Base-by-base conservation (phyloP, 2,113 vertebrate species). In the Erythrocercus mccallii region DNA sequence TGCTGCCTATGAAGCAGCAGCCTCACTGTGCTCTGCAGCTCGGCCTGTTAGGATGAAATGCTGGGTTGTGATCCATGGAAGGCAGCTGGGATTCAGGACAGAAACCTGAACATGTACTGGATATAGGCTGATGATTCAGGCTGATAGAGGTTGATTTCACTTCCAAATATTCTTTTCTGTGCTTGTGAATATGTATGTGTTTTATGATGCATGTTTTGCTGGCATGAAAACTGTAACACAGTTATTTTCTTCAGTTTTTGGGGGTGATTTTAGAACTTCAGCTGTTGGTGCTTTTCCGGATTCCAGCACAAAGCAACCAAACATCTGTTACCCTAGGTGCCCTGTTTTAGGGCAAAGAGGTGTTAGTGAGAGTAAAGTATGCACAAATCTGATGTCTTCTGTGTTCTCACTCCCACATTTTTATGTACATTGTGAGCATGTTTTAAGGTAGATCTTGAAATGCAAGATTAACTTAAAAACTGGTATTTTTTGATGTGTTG, bases 101-200 rank as follows among this genome's bases (percentile, higher is more conserved):
- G 71, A 51, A 83, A 57, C 5, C 13, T 0, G 2, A 72, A 56
- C 4, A 1, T 13, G 10, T 0, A 22, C 33, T 68, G 42, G 19
- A 21, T 28, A 17, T 61, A 72, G 42, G 31, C 25, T 58, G 42
- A 42, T 82, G 66, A 62, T 47, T 86, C 12, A 19, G 58, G 37
- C 37, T 38, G 25, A 40, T 28, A 61, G 12, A 27, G 37, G 58
- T 25, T 40, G 58, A 61, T 88, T 56, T 78, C 9, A 33, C 42
- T 82, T 77, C 7, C 15, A 61, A 42, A 25, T 69, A 40, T 2
- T 76, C n/a, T 72, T 45, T 35, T 38, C 14, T 54, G 1, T 56
- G 44, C 60, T 60, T 65, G 24, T 2, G 2, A 66, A 58, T 2
- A 1, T 30, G 8, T n/a, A 9, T 71, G 12, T 3, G 1, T 51